A percentile compares a stretch with the other conserved stretches of the same genome.
These are phyloP conservation scores for Callimorpha dominula DNA, from an alignment of 2,888 invertebrate species.

Conservation along the genomic window DNA sequence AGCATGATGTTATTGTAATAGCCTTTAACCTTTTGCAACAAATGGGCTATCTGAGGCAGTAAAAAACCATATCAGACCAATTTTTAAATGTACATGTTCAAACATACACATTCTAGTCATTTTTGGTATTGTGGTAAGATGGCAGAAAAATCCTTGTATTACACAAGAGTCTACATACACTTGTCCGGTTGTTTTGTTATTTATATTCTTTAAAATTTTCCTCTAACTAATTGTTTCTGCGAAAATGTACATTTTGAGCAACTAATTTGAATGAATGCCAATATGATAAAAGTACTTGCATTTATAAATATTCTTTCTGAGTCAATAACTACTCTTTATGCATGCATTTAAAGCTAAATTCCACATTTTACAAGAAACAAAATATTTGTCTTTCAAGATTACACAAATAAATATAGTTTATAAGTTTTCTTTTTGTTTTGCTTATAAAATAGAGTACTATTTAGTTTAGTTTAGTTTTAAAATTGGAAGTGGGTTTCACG, in stretches of 20 bases:
- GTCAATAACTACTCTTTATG: background rate
- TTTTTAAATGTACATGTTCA: too few species aligned
- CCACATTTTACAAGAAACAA: background rate
- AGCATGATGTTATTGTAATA: too few species aligned
- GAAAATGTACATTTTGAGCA: background rate
- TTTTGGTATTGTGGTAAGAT: too few species aligned
- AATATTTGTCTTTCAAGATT: background rate
- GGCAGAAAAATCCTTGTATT: too few species aligned
- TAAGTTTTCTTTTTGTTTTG: background rate
- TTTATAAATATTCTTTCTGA: background rate
- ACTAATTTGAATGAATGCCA: background rate
- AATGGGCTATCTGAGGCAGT: too few species aligned
- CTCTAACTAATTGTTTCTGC: background rate
- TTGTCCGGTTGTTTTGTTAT: background rate
- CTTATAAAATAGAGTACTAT: background rate
- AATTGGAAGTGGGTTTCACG: background rate
- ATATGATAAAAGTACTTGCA: background rate
- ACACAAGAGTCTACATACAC: too few species aligned
- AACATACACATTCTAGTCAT: too few species aligned
- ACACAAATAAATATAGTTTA: too few species aligned
- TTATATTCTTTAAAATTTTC: background rate
- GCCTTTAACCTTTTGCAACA: too few species aligned
- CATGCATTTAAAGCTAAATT: background rate
- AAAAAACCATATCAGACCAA: too few species aligned
- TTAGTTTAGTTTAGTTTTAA: background rate